Conservation (phyloP, 2,888 invertebrate genomes). For the Rhabditophanes sp. region DNA sequence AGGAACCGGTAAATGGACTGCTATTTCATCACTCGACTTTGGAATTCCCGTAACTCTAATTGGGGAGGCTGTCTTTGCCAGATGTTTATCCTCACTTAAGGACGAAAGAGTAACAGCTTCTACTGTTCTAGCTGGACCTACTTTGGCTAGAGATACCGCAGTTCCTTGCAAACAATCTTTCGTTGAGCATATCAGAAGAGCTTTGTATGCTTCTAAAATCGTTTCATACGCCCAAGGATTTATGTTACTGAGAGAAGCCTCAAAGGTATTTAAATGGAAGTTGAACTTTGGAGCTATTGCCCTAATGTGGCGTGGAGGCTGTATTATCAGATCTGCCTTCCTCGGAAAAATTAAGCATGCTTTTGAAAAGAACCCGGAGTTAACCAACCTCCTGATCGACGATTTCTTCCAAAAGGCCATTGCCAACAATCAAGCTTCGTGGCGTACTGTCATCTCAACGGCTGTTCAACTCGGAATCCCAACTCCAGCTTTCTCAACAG, state of each 20-base stretch:
- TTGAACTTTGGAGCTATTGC: slow-evolving; percentile 93
- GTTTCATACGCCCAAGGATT: slow-evolving; percentile 88
- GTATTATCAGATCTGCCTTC: slow-evolving; percentile 51
- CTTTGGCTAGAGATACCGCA: slow-evolving; percentile 45
- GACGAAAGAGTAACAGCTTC: slow-evolving; percentile 71
- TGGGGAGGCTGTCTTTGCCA: slow-evolving; percentile 86
- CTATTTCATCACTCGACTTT: slow-evolving; percentile 80
- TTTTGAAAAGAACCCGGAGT: slow-evolving; percentile 68
- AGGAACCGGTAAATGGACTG: slow-evolving; percentile 99
- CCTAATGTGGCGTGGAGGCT: slow-evolving; percentile 90
- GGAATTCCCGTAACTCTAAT: slow-evolving; percentile 94
- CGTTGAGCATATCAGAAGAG: slow-evolving; percentile 65
- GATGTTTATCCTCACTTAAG: slow-evolving; percentile 79
- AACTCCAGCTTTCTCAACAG: slow-evolving; percentile 76
- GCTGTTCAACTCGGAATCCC: slow-evolving; percentile 66
- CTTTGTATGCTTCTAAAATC: slow-evolving; percentile 89
- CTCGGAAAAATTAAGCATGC: slow-evolving; percentile 79
- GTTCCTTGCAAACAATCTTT: slow-evolving; percentile 59
- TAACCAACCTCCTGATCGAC: slow-evolving; percentile 73
- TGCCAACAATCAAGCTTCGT: slow-evolving; percentile 61
- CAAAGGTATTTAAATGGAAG: slow-evolving; percentile 75
- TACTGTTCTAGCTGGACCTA: slow-evolving; percentile 49
- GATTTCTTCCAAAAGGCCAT: slow-evolving; percentile 79
- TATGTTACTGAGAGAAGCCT: slow-evolving; percentile 51
- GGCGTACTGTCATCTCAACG: slow-evolving; percentile 63